These are phyloP conservation scores for Chamaea fasciata DNA, from an alignment of 2,113 vertebrate genomes.

Conservation along the genomic window DNA sequence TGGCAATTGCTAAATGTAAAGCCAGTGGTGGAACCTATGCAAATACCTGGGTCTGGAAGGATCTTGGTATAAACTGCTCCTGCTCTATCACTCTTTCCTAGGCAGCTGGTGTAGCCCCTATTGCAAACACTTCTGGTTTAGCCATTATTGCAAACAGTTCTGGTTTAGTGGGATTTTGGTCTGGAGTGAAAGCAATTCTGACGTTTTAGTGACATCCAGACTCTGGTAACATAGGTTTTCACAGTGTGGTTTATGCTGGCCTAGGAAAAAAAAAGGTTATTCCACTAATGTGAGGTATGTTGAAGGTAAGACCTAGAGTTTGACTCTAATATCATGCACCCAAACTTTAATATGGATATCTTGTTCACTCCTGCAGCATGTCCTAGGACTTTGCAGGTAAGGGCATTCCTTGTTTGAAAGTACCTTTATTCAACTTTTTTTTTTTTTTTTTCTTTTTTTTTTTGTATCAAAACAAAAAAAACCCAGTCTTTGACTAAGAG, in stretches of 20 bases:
- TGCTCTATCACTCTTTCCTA: background rate
- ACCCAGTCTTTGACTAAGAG: background rate
- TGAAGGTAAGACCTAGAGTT: background rate
- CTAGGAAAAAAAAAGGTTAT: background rate
- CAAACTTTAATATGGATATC: background rate
- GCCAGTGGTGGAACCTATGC: background rate
- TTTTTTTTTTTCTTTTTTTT: background rate
- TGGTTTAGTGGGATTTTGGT: background rate
- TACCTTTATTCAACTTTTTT: background rate
- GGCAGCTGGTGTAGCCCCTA: background rate
- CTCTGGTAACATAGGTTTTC: background rate
- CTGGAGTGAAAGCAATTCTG: background rate
- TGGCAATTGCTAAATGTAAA: background rate
- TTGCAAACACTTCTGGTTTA: background rate
- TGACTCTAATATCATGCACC: background rate
- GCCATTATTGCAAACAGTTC: background rate
- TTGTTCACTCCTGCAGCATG: background rate
- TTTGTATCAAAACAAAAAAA: background rate
- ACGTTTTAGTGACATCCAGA: background rate
- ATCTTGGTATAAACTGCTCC: background rate
- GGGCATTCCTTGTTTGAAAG: background rate
- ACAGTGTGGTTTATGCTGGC: background rate
- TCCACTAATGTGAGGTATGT: background rate
- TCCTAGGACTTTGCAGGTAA: background rate
- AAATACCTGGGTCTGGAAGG: background rate